phyloP scores from a whole-genome alignment of 2,888 invertebrate species.

The Chymomyza fuscimana region DNA sequence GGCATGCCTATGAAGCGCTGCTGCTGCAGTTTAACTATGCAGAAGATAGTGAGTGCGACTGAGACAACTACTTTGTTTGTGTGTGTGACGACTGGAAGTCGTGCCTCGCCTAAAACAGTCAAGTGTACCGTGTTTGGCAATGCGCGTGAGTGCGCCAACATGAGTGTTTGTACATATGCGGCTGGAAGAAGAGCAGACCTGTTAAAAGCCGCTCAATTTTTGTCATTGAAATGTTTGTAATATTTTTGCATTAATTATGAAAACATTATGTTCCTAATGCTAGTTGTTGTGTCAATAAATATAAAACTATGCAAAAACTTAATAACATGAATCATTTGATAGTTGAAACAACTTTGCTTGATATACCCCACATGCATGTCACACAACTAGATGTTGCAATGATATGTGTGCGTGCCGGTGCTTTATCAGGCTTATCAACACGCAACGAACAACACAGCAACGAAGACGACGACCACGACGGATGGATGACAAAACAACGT shows the following conservation, averaged over 20 bases:
- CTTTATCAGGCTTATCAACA: slow-evolving; percentile 68
- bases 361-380: not conserved
- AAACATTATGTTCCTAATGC: slow-evolving; percentile 68
- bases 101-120: slow-evolving; percentile 60
- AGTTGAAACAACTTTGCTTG: not conserved
- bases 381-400: slow-evolving; percentile 1
- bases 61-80: slow-evolving; percentile 49
- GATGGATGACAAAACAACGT: slow-evolving; percentile 5
- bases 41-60: slow-evolving; percentile 21
- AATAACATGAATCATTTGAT: not conserved
- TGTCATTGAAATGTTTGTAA: slow-evolving; percentile 62
- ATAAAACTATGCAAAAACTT: not conserved
- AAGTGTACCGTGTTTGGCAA: slow-evolving; percentile 29
- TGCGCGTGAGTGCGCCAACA: slow-evolving; percentile 52
- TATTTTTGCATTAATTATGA: slow-evolving; percentile 66
- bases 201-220: slow-evolving; percentile 71
- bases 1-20: slow-evolving; percentile 53
- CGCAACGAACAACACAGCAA: slow-evolving; percentile 44
- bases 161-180: slow-evolving; percentile 45
- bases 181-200: slow-evolving; percentile 60
- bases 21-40: slow-evolving; percentile 34
- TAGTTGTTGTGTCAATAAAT: slow-evolving; percentile 51
- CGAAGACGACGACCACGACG: not conserved
- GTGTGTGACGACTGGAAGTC: slow-evolving; percentile 41
- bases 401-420: slow-evolving; percentile 45